Evolutionary conservation across 1,140 invertebrate species (phyloP).

Genomic region (Maconellicoccus hirsutus): DNA sequence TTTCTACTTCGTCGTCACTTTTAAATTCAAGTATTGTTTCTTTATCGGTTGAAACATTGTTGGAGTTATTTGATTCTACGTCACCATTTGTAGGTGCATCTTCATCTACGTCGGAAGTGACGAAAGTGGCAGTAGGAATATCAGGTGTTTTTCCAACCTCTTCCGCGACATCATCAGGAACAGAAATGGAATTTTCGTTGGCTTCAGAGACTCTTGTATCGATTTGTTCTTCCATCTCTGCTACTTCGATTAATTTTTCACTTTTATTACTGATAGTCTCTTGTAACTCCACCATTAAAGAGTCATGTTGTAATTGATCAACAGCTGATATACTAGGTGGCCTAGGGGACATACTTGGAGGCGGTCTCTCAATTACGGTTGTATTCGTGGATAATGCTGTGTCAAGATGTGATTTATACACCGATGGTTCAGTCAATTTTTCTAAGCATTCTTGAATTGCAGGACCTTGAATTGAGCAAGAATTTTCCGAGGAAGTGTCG

Average conservation of each 20-base stretch:
- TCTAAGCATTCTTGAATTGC: conserved; percentile 39
- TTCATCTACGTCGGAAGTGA: too few species aligned
- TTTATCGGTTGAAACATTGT: background rate
- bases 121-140: too few species aligned
- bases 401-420: conserved; percentile 35
- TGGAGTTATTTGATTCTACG: background rate
- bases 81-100: background rate
- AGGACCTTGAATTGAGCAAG: conserved; percentile 26
- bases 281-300: conserved; percentile 39
- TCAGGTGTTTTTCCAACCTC: too few species aligned
- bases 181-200: too few species aligned
- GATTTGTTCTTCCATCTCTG: background rate
- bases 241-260: background rate
- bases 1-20: conserved; percentile 2
- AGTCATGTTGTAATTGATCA: conserved; percentile 37
- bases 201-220: too few species aligned
- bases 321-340: conserved; percentile 31
- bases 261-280: conserved; percentile 27
- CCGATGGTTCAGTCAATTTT: conserved; percentile 35
- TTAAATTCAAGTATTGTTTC: conserved; percentile 2
- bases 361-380: conserved; percentile 25
- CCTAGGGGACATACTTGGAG: conserved; percentile 33
- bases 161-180: too few species aligned
- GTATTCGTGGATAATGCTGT: conserved; percentile 30
- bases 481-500: conserved; percentile 35